Conservation (phyloP, 2,888 invertebrate genomes). For the Pyrgus malvae region DNA sequence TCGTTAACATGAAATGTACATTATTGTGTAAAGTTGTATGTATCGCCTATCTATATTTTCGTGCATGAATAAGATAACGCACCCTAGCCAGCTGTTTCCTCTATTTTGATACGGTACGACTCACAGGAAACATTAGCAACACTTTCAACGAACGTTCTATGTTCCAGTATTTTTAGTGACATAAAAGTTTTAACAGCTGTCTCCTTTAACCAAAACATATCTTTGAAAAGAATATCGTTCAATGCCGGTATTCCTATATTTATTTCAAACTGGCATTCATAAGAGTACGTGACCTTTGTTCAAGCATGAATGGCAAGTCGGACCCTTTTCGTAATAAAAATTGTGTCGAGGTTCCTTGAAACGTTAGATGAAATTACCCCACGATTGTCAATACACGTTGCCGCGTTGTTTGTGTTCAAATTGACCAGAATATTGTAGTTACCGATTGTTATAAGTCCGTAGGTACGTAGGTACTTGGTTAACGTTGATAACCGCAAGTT, state of each 20-base stretch:
- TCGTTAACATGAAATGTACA: constrained; percentile 10
- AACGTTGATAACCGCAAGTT: constrained; percentile 4
- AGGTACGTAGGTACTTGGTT: neutral
- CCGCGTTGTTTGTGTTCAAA: neutral
- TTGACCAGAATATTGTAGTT: constrained; percentile 6
- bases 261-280: constrained; percentile 6
- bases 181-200: constrained; percentile 1
- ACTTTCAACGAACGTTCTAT: neutral
- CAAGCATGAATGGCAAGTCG: constrained; percentile 18
- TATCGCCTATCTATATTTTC: neutral
- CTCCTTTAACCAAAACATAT: neutral
- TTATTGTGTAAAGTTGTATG: constrained; percentile 4
- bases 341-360: constrained; percentile 22
- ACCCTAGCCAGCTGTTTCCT: neutral
- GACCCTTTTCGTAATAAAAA: constrained; percentile 23
- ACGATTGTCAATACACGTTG: neutral
- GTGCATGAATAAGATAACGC: constrained; percentile 15
- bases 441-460: neutral
- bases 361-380: constrained; percentile 23
- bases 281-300: constrained; percentile 18
- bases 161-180: neutral
- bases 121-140: neutral
- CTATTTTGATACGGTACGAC: neutral
- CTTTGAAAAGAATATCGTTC: neutral
- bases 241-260: neutral